Conservation (phyloP, 2,113 vertebrate genomes). For the Mionectes macconnelli region DNA sequence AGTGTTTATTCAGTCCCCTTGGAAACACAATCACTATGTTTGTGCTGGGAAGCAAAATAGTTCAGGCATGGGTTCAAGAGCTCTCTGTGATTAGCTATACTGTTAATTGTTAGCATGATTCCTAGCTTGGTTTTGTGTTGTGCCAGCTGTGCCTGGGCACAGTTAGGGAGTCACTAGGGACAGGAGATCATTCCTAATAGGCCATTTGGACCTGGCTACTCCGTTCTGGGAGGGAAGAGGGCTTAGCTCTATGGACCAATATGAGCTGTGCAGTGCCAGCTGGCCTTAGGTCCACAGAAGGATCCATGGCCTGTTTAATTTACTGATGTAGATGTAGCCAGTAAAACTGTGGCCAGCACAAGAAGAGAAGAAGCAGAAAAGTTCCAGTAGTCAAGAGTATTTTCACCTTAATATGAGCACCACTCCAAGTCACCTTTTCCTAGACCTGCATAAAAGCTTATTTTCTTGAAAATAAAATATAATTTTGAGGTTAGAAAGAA, state of each 20-base stretch:
- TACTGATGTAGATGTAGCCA: background rate
- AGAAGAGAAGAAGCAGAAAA: background rate
- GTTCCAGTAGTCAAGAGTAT: background rate
- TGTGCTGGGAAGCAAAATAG: background rate
- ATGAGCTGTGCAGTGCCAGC: background rate
- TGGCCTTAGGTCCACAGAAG: background rate
- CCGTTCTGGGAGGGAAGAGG: background rate
- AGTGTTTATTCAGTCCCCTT: background rate
- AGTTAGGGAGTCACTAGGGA: background rate
- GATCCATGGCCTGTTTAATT: background rate
- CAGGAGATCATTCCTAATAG: background rate
- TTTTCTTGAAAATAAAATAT: background rate
- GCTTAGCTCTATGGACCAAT: background rate
- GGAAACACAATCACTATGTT: background rate
- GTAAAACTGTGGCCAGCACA: background rate
- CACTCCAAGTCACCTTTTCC: background rate
- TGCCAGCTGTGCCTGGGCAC: background rate
- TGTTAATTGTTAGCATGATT: slow-evolving; percentile 10
- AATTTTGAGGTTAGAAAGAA: background rate
- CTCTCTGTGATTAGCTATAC: background rate
- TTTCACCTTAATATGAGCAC: background rate
- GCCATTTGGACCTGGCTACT: background rate
- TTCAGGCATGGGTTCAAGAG: background rate
- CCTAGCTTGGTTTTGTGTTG: background rate
- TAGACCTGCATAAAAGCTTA: background rate